Evolutionary conservation across 2,113 vertebrate species (phyloP).

Genomic region (Scomber scombrus): DNA sequence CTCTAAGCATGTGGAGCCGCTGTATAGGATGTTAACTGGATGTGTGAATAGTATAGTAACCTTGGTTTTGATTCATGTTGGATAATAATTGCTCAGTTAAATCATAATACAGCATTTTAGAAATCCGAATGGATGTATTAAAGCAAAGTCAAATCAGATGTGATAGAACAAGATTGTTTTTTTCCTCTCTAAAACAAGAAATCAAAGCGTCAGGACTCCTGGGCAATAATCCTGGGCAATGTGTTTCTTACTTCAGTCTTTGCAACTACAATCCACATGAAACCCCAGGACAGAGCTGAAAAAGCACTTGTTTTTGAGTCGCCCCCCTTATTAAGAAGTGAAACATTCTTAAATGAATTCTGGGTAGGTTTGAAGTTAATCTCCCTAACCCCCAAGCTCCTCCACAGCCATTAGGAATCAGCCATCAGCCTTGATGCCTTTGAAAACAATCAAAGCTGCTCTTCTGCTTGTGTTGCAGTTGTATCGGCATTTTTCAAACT

Average conservation of each 20-base stretch:
- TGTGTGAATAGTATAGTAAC: slow-evolving; percentile 7
- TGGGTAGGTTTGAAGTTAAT: slow-evolving; percentile 65
- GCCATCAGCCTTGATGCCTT: slow-evolving; percentile 53
- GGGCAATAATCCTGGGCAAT: slow-evolving; percentile 30
- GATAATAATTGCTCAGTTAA: slow-evolving; percentile 6
- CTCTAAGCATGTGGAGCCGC: neutral
- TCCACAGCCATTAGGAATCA: slow-evolving; percentile 57
- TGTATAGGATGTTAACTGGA: neutral
- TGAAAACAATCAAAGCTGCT: slow-evolving; percentile 67
- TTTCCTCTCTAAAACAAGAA: slow-evolving; percentile 5
- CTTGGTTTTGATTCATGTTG: neutral
- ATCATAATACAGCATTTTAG: neutral
- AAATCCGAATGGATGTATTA: slow-evolving; percentile 1
- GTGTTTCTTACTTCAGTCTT: slow-evolving; percentile 27
- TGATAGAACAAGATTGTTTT: slow-evolving; percentile 27
- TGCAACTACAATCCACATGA: neutral
- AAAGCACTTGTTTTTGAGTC: slow-evolving; percentile 28
- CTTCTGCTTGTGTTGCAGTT: slow-evolving; percentile 41
- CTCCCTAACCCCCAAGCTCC: slow-evolving; percentile 55
- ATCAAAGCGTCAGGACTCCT: slow-evolving; percentile 4
- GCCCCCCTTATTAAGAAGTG: slow-evolving; percentile 39
- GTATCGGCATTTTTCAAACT: slow-evolving; percentile 38
- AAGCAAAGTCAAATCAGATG: slow-evolving; percentile 6
- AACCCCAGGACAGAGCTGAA: slow-evolving; percentile 34
- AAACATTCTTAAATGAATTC: slow-evolving; percentile 58